Evolutionary conservation across 1,140 invertebrate species (phyloP).

Genomic region (Zaprionus gabonicus): DNA sequence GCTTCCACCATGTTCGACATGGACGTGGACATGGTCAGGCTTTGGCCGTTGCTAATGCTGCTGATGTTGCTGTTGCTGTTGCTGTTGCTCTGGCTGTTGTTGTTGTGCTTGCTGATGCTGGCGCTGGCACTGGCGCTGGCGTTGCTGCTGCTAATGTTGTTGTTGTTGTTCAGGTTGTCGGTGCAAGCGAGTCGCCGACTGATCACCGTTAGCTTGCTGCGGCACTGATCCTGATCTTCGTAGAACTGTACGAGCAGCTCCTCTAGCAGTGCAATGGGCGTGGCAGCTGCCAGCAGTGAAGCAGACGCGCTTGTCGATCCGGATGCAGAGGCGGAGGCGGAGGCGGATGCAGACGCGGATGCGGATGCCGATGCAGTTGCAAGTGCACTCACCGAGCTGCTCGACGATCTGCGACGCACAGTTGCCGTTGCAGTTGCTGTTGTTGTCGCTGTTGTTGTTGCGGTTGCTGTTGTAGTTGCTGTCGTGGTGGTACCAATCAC

Average conservation of each 20-base stretch:
- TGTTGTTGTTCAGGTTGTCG: constrained; percentile 50
- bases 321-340: constrained; percentile 49
- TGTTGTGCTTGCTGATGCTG: constrained; percentile 33
- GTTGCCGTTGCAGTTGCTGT: constrained; percentile 41
- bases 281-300: constrained; percentile 45
- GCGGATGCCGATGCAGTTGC: constrained; percentile 53
- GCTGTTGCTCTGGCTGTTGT: constrained; percentile 35
- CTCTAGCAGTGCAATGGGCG: constrained; percentile 70
- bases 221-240: constrained; percentile 73
- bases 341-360: constrained; percentile 40
- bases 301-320: constrained; percentile 52
- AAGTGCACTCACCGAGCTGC: constrained; percentile 20
- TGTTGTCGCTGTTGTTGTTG: constrained; percentile 18
- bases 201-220: constrained; percentile 55
- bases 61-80: constrained; percentile 51
- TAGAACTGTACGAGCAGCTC: constrained; percentile 79
- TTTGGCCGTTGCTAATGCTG: constrained; percentile 50
- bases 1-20: constrained; percentile 64
- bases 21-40: constrained; percentile 63
- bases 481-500: neutral
- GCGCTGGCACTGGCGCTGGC: constrained; percentile 14
- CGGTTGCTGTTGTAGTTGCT: constrained; percentile 7
- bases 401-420: constrained; percentile 51
- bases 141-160: constrained; percentile 24
- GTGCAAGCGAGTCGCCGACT: constrained; percentile 36